phyloP scores from a whole-genome alignment of 2,113 vertebrate genomes.

The Halichoerus grypus region DNA sequence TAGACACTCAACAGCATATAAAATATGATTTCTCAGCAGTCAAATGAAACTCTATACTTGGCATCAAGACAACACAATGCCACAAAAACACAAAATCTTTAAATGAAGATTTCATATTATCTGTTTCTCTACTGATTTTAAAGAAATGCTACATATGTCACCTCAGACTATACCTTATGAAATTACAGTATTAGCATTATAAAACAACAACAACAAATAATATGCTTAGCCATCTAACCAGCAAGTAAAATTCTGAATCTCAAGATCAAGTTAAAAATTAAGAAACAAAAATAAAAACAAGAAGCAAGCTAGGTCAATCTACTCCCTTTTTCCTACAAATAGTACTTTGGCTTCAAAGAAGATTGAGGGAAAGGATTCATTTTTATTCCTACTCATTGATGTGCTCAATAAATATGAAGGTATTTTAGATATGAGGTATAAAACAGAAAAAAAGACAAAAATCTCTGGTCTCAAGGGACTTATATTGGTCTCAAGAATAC shows the following conservation, averaged over 20 bases:
- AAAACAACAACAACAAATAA: conserved; percentile 1
- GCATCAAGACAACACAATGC: conserved; percentile 4
- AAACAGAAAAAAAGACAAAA: not conserved
- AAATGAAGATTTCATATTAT: conserved; percentile 26
- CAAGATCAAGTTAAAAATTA: conserved; percentile 12
- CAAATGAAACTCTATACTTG: not conserved
- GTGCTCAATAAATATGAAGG: conserved; percentile 28
- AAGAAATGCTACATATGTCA: not conserved
- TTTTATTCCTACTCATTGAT: not conserved
- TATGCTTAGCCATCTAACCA: conserved; percentile 1
- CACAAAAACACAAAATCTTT: conserved; percentile 47
- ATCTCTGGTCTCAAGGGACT: not conserved
- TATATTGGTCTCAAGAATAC: not conserved
- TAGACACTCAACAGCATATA: not conserved
- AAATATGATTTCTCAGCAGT: conserved; percentile 27
- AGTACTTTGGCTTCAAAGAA: conserved; percentile 28
- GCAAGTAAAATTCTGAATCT: conserved; percentile 29
- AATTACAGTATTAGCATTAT: conserved; percentile 4
- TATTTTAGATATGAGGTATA: not conserved
- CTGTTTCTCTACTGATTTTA: conserved; percentile 18
- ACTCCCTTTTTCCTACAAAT: not conserved
- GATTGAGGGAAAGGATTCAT: not conserved
- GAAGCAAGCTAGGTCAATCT: conserved; percentile 3
- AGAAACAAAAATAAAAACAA: conserved; percentile 19
- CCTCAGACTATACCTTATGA: not conserved